Percentiles rank a stretch among this genome's conserved stretches.
Evolutionary conservation across 2,113 vertebrate genomes (phyloP).

Genomic region (Sisor rabdophorus): DNA sequence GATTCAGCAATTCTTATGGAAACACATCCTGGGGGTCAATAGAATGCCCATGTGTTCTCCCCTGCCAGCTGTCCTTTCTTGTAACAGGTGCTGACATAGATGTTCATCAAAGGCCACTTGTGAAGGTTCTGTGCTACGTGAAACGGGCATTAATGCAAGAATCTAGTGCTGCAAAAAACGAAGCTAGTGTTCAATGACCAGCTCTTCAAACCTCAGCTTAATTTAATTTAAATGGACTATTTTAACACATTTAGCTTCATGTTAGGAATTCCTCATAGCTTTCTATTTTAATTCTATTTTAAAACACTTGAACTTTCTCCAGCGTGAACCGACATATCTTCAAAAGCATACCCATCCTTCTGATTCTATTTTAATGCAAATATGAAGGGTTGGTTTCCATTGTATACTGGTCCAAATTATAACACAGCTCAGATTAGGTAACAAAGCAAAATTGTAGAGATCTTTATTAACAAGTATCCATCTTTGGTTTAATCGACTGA

Average conservation of each 20-base stretch:
- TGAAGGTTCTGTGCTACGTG: slow-evolving; percentile 43
- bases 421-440: neutral
- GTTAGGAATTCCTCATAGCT: neutral
- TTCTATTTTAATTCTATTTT: neutral
- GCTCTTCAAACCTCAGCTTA: neutral
- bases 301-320: neutral
- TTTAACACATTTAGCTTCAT: neutral
- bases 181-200: neutral
- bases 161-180: slow-evolving; percentile 46
- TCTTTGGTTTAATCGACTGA: neutral
- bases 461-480: slow-evolving; percentile 2
- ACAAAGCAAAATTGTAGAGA: neutral
- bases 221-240: neutral
- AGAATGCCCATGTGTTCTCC: slow-evolving; percentile 53
- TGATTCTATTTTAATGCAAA: neutral
- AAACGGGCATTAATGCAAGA: slow-evolving; percentile 57
- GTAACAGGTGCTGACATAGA: slow-evolving; percentile 46
- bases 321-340: neutral
- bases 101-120: slow-evolving; percentile 48
- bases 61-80: slow-evolving; percentile 63
- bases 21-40: slow-evolving; percentile 44
- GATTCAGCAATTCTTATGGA: neutral
- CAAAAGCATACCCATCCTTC: neutral
- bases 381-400: neutral
- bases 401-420: slow-evolving; percentile 2